Base-by-base conservation (phyloP, 1,140 invertebrate species). In the Arion vulgaris region DNA sequence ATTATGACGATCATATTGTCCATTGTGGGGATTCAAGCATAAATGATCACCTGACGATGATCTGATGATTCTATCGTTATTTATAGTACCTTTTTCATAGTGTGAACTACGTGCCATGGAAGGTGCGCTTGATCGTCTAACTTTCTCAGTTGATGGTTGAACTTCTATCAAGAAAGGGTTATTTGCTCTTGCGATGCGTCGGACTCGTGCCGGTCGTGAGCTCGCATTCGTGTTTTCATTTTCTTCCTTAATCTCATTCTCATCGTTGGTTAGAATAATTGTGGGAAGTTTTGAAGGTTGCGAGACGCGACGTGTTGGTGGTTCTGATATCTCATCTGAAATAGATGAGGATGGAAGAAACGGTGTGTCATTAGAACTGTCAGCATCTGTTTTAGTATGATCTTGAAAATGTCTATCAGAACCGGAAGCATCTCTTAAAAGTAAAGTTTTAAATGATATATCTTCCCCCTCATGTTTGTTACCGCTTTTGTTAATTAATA, bases 101-200 rank as follows among this genome's bases (percentile, higher is more conserved):
- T 57, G 2, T 17, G 2, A 2, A 23, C n/a, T 36, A n/a, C n/a
- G 13, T 19, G 28, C 19, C 74, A 76, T 76, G 26, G 41, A 4
- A 57, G 74, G 74, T 2, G 74, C 74, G 26, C 74, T 76, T 7
- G 28, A 34, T 2, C 74, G 39, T n/a, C 74, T n/a, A 1, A 57
- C 17, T 28, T 76, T 76, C 36, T 76, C 74, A 28, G 13, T 26
- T 13, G 68, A 32, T 1, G 39, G 11, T 13, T 76, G 45, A 17
- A 57, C 49, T 23, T 76, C 74, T 36, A 76, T 76, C 26, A 76
- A 57, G 41, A 76, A 76, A 19, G 74, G 74, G 26, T 76, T 76
- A 36, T 76, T 76, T 32, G 45, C 74, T 76, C 74, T 51, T 39
- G 74, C 74, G 2, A 76, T 34, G 36, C 74, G 74, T 36, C 74